phyloP scores from a whole-genome alignment of 1,140 invertebrate species.

The Drosophila serrata region DNA sequence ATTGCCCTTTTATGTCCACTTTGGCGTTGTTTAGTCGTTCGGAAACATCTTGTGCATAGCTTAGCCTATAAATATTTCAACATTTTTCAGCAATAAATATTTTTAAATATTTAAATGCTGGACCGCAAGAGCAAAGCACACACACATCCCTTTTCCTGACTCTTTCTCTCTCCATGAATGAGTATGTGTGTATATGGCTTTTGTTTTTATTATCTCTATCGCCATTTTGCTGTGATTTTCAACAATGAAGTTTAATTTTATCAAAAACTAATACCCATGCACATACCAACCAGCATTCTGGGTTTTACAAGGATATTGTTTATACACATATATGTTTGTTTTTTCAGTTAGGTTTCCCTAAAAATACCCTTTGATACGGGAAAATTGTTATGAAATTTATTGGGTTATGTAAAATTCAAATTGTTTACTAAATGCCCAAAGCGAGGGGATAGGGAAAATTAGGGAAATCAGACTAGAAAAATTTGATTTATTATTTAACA shows the following conservation, averaged over 20 bases:
- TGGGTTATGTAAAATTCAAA: background rate
- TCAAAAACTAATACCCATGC: conserved; percentile 53
- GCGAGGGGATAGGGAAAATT: background rate
- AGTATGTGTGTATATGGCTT: conserved; percentile 7
- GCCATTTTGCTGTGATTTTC: conserved; percentile 74
- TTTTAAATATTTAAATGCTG: conserved; percentile 75
- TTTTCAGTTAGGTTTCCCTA: conserved; percentile 3
- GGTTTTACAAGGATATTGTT: conserved; percentile 30
- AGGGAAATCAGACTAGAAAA: background rate
- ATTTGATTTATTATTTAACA: background rate
- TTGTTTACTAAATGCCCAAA: background rate
- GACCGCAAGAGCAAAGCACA: conserved; percentile 57
- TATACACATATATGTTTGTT: background rate
- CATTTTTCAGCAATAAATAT: conserved; percentile 78
- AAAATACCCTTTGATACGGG: conserved; percentile 16
- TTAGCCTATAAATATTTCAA: conserved; percentile 70
- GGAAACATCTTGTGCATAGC: conserved; percentile 59
- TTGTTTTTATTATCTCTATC: conserved; percentile 73
- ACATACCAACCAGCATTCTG: conserved; percentile 23
- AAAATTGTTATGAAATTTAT: background rate
- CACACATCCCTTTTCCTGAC: conserved; percentile 8
- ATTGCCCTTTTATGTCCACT: conserved; percentile 47
- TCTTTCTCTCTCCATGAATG: background rate
- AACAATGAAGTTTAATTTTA: conserved; percentile 76
- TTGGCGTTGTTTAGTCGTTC: conserved; percentile 18